Evolutionary conservation across 2,113 vertebrate species (phyloP).

Genomic region (Stercorarius parasiticus): DNA sequence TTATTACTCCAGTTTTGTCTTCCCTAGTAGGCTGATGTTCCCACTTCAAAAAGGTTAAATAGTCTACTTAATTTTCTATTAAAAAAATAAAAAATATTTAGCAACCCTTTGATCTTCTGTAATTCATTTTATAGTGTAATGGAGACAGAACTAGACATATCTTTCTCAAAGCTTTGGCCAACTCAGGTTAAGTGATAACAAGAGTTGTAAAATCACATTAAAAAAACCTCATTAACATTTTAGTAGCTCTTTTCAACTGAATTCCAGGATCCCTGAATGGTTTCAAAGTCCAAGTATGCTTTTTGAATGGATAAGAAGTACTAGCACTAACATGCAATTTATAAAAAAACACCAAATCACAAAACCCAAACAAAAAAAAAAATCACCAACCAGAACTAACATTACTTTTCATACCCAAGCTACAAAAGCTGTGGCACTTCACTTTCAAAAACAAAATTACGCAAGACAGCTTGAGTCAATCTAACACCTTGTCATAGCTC

Average conservation of each 20-base stretch:
- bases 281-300: neutral
- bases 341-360: neutral
- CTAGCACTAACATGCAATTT: neutral
- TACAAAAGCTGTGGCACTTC: constrained; percentile 22
- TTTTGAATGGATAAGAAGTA: neutral
- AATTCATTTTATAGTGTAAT: neutral
- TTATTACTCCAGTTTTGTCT: neutral
- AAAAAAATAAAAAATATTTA: neutral
- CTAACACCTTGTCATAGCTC: constrained; percentile 59
- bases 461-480: constrained; percentile 66
- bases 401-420: neutral
- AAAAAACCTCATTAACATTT: neutral
- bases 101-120: fast-evolving
- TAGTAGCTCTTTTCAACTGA: neutral
- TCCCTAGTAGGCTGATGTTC: neutral
- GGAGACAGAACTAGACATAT: neutral
- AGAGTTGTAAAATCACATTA: neutral
- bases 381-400: neutral
- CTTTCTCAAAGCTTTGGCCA: neutral
- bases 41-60: neutral
- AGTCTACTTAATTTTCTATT: neutral
- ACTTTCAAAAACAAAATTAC: constrained; percentile 48
- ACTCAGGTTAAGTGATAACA: neutral
- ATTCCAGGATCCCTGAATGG: neutral
- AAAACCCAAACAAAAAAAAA: neutral